Evolutionary conservation across 2,797 vertebrate genomes (phyloP), one percentile per base, ranked within the genome.

Genomic region (Fringilla coelebs): DNA sequence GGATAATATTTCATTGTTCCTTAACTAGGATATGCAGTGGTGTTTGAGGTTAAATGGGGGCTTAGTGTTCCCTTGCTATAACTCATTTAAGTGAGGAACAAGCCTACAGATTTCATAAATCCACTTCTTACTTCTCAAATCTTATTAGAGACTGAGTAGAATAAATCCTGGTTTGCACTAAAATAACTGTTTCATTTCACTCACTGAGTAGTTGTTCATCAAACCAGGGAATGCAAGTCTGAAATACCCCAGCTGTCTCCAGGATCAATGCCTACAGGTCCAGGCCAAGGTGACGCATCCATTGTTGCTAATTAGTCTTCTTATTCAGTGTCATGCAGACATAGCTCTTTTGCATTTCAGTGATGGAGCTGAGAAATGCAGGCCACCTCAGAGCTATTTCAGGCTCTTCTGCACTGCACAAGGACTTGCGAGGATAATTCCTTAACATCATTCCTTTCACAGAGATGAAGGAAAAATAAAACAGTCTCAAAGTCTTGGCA

Each of bases 41-140:
- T 55, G 9, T 63, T 72, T 93, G 49, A 91, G 46, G 72, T 51
- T 38, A 89, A 85, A 83, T 65, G 19, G 9, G 18, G 5, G 25
- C 31, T 89, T 90, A 65, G 28, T 22, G 22, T 51, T 80, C 29
- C 51, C 26, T 85, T 80, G 28, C 46, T 89, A 2, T 34, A 85
- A 89, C 41, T 90, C 52, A 43, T 68, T 24, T 58, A 88, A 86
- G 40, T 48, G 78, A 77, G 28, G 65, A 93, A 81, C 46, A 90
- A 92, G 36, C 57, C 79, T 68, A 41, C 32, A 88, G 83, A 73
- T 93, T 90, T 91, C 43, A 76, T 86, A 94, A 95, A 96, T 88
- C 75, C 68, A 77, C 55, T 73, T 90, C 86, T 96, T 89, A 28
- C 58, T 92, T 77, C 49, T 61, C 68, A 85, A 96, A 96, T 92